These are phyloP conservation scores for Agonopterix arenella DNA, from an alignment of 2,888 invertebrate species.

Conservation along the genomic window DNA sequence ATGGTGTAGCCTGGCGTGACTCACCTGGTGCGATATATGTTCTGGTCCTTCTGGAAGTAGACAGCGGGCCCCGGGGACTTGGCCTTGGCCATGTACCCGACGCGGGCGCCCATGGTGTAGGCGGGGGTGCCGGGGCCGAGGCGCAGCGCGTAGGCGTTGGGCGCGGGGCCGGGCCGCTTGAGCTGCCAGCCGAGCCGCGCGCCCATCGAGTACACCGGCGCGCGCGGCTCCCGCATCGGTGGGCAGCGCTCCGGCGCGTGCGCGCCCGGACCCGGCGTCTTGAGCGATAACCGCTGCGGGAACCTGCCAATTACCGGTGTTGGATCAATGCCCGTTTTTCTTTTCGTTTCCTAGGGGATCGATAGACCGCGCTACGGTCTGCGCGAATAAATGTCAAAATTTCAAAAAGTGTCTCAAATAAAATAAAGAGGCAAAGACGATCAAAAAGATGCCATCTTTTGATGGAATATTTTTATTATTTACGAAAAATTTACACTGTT, in stretches of 20 bases:
- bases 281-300: slow-evolving; percentile 26
- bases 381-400: too few relatives aligned
- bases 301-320: too few relatives aligned
- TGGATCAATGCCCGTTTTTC: too few relatives aligned
- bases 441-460: too few relatives aligned
- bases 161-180: slow-evolving; percentile 74
- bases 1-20: slow-evolving; percentile 47
- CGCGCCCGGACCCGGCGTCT: slow-evolving; percentile 80
- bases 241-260: slow-evolving; percentile 78
- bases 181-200: slow-evolving; percentile 58
- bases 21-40: slow-evolving; percentile 31
- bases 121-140: slow-evolving; percentile 54
- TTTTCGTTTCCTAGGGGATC: too few relatives aligned
- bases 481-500: too few relatives aligned
- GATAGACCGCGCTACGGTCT: too few relatives aligned
- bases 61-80: slow-evolving; percentile 73
- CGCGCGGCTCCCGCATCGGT: slow-evolving; percentile 63
- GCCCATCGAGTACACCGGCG: slow-evolving; percentile 78
- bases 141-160: slow-evolving; percentile 75
- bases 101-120: slow-evolving; percentile 57
- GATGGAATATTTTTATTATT: too few relatives aligned
- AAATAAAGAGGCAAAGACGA: neutral
- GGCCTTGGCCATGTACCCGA: slow-evolving; percentile 42
- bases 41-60: slow-evolving; percentile 62
- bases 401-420: too few relatives aligned